Evolutionary conservation across 2,113 vertebrate species (phyloP).

Genomic region (Lepus europaeus): DNA sequence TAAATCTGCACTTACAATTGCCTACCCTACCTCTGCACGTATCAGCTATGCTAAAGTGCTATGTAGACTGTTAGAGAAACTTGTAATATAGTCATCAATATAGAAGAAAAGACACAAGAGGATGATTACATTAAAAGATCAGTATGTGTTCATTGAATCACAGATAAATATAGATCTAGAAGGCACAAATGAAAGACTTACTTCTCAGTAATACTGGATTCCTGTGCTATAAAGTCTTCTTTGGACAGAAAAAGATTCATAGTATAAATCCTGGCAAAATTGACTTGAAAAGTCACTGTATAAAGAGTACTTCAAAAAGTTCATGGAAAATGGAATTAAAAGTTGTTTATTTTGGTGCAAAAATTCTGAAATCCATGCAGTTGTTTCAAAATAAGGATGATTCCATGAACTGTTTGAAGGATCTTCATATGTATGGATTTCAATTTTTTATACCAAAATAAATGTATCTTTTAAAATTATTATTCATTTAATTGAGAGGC

Average conservation of each 20-base stretch:
- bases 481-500: too few species aligned
- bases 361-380: too few species aligned
- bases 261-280: neutral
- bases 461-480: too few species aligned
- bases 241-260: neutral
- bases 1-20: conserved; percentile 10
- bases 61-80: neutral
- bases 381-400: too few species aligned
- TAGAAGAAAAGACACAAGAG: neutral
- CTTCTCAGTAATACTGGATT: neutral
- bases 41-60: neutral
- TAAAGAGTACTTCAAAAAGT: too few species aligned
- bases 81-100: neutral
- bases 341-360: too few species aligned
- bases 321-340: too few species aligned
- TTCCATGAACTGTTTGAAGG: too few species aligned
- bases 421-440: too few species aligned
- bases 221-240: neutral
- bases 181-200: neutral
- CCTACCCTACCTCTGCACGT: neutral
- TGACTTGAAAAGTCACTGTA: neutral
- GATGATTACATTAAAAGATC: neutral
- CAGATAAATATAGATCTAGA: neutral
- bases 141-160: neutral
- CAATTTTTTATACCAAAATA: too few species aligned